Percentiles rank a stretch among this genome's conserved stretches.
Conservation (phyloP, 2,113 vertebrate genomes). For the Nibea albiflora region DNA sequence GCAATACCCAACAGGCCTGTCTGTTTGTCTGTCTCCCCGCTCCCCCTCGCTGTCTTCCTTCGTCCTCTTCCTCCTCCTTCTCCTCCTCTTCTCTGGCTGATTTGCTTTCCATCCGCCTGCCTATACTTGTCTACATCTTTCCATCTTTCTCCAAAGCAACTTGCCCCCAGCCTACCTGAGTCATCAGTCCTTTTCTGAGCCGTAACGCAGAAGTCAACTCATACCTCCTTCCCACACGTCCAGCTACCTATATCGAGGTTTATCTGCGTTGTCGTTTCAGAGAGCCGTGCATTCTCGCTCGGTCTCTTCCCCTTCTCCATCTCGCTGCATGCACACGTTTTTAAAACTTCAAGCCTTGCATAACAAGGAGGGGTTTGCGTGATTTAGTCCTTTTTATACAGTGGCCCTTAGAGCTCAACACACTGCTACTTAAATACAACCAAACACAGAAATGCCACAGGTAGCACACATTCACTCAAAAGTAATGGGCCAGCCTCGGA, state of each 20-base stretch:
- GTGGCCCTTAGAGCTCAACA: background rate
- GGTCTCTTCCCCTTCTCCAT: background rate
- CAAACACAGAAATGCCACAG: background rate
- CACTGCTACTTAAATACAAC: background rate
- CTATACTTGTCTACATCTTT: conserved; percentile 63
- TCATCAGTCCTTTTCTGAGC: conserved; percentile 54
- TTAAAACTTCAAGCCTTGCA: background rate
- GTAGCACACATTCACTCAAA: background rate
- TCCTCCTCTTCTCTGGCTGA: conserved; percentile 35
- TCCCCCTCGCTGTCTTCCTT: background rate
- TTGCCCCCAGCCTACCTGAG: conserved; percentile 58
- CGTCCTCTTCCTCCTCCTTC: conserved; percentile 11
- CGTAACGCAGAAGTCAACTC: conserved; percentile 30
- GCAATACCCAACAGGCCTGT: conserved; percentile 41
- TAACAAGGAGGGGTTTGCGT: background rate
- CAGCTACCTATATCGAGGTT: conserved; percentile 11
- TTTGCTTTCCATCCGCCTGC: conserved; percentile 57
- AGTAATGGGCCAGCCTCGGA: background rate
- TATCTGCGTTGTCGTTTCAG: conserved; percentile 1
- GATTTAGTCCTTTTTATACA: background rate
- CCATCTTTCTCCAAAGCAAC: conserved; percentile 38
- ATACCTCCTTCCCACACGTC: conserved; percentile 52
- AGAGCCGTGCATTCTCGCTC: background rate
- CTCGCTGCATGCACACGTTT: background rate
- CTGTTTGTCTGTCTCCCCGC: conserved; percentile 59